These are phyloP conservation scores for Hydra vulgaris DNA, from an alignment of 30 jellyfish, hydroid and myxozoan species.

Conservation along the genomic window DNA sequence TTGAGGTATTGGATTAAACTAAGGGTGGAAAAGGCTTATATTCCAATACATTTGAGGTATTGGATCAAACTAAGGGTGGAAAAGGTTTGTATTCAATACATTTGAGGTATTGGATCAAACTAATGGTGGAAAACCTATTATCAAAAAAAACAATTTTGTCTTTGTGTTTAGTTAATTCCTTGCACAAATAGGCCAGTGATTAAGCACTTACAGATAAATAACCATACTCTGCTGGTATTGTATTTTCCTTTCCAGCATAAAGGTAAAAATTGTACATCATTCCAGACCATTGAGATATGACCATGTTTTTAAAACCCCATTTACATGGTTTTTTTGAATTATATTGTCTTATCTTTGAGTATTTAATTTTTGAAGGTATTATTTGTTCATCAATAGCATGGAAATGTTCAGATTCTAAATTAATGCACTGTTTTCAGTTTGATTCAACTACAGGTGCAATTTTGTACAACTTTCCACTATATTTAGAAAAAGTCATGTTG, in stretches of 20 bases:
- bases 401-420: constrained; percentile 15
- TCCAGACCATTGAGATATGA: constrained; percentile 53
- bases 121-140: constrained; percentile 57
- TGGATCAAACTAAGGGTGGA: constrained; percentile 33
- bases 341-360: constrained; percentile 35
- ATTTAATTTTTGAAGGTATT: constrained; percentile 22
- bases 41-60: constrained; percentile 48
- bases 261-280: constrained; percentile 57
- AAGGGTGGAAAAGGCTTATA: constrained; percentile 42
- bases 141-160: constrained; percentile 44
- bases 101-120: constrained; percentile 34
- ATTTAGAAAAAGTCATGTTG: constrained; percentile 21
- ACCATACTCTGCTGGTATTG: constrained; percentile 3
- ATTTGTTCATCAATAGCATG: constrained; percentile 32
- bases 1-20: constrained; percentile 38
- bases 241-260: constrained; percentile 48
- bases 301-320: constrained; percentile 56
- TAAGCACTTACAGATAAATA: constrained; percentile 39
- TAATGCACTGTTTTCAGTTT: constrained; percentile 21
- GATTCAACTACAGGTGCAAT: constrained; percentile 24
- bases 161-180: constrained; percentile 25
- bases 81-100: constrained; percentile 26
- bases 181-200: constrained; percentile 53
- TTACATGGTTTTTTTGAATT: constrained; percentile 59
- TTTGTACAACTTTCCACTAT: constrained; percentile 33